Evolutionary conservation across 2,888 invertebrate genomes (phyloP), one percentile per base, ranked within the genome.

Genomic region (Polydrusus cervinus): DNA sequence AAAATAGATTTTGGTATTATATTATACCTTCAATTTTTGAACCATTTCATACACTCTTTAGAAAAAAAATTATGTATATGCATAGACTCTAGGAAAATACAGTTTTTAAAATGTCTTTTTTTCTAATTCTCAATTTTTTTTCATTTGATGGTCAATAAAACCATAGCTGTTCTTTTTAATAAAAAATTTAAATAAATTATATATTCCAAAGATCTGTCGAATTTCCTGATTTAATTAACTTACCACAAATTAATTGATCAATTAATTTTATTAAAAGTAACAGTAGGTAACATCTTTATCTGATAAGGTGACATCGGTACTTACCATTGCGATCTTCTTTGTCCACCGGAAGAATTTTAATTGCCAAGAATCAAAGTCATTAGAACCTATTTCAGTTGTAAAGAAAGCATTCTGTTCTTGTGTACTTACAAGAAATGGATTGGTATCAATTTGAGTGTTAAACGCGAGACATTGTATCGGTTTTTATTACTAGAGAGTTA

Each of bases 401-500:
- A 65, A 65, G 60, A 68, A 74, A 70, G 55, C 65, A 70, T 74
- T 74, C 55, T 74, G 38, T 53, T 49, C 69, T 74, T 45, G 68
- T 70, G 70, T 70, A 64, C n/a, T 51, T 69, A 65, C 65, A 74
- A 45, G 49, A 67, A 74, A 64, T 55, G 70, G 65, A 74, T 62
- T 75, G 67, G 49, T 71, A 61, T 67, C 71, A 61, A 75, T 71
- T 66, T 60, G 40, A 75, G 66, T 61, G 51, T 47, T 57, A 60
- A 70, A n/a, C 16, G 61, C 43, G 13, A 57, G 55, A 55, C 49
- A 62, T 70, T 70, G 70, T 69, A 64, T 57, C 34, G n/a, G 62
- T 47, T 64, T 70, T 70, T 75, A 75, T 71, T n/a, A n/a, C n/a
- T 66, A 71, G 75, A 75, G 75, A 75, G 75, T 53, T 20, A 38